Evolutionary conservation across 1,140 invertebrate species (phyloP), one percentile per base, ranked within the genome.

Genomic region (Drosophila bipectinata): DNA sequence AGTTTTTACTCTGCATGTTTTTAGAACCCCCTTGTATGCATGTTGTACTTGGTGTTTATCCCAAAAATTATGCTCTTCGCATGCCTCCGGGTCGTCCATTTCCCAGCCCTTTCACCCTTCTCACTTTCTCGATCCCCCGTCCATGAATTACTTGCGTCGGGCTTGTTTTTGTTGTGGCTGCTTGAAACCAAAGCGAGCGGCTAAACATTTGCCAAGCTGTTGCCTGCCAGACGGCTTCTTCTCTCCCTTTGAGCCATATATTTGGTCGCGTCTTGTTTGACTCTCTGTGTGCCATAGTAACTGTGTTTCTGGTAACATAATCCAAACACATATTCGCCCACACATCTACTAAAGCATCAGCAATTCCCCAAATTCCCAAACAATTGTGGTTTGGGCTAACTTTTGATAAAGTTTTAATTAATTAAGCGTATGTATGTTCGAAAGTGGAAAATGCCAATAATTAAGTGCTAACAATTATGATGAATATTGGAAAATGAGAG

Each of bases 21-120:
- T 48, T 52, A 10, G 26, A 67, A 4, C 48, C 41, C 28, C 37
- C 61, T 61, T 63, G 57, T 32, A 59, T 45, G 59, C 68, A 48
- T 64, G 41, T 59, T 67, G 54, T 74, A 57, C 57, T 78, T 68
- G 73, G 59, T 87, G 82, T 82, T 78, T 87, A 79, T 72, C 78
- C 82, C 80, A 56, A 87, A 85, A 85, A 87, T 82, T 85, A 82
- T 85, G 75, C 78, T 67, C 74, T 60, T 81, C 62, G 49, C 74
- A 61, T 81, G 64, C 77, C 54, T 53, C 63, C 47, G 34, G 59
- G 34, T 64, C 63, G 59, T 67, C 60, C 34, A 18, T 32, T 51
- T 51, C 8, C 3, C 32, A 28, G 57, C 5, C n/a, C 10, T 41
- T 56, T 2, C 4, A 4, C 8, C 30, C 57, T 21, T 3, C 18